phyloP scores from a whole-genome alignment of 2,113 vertebrate species.

The Lampris megalopsis region DNA sequence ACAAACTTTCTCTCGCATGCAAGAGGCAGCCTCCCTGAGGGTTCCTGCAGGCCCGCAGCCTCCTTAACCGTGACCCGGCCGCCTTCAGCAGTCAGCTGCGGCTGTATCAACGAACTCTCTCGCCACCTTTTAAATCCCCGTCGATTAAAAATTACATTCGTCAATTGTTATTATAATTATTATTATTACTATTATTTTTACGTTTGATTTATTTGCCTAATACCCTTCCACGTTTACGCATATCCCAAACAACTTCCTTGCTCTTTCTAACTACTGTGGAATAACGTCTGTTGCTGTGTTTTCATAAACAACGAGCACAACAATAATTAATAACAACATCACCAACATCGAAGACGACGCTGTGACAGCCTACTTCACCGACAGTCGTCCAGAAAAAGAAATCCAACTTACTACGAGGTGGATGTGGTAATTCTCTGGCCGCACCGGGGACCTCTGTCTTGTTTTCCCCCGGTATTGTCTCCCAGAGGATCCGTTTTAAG shows the following conservation, averaged over 20 bases:
- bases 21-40: too few species aligned
- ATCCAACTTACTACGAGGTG: conserved; percentile 33
- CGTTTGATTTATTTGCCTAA: too few species aligned
- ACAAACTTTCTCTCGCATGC: neutral
- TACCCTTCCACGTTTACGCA: too few species aligned
- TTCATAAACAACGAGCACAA: neutral
- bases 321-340: neutral
- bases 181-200: too few species aligned
- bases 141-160: neutral
- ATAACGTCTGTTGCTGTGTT: too few species aligned
- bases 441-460: conserved; percentile 79
- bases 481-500: conserved; percentile 85
- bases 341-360: neutral
- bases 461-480: conserved; percentile 88
- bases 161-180: too few species aligned
- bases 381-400: neutral
- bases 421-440: neutral
- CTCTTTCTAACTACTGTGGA: too few species aligned
- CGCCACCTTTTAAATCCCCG: neutral
- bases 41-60: too few species aligned
- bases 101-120: too few species aligned
- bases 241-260: too few species aligned
- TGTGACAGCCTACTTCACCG: neutral
- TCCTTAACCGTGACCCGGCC: too few species aligned
- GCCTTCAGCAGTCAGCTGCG: too few species aligned